These are phyloP conservation scores for Neogale vison DNA, from an alignment of 2,113 vertebrate species.

Conservation along the genomic window DNA sequence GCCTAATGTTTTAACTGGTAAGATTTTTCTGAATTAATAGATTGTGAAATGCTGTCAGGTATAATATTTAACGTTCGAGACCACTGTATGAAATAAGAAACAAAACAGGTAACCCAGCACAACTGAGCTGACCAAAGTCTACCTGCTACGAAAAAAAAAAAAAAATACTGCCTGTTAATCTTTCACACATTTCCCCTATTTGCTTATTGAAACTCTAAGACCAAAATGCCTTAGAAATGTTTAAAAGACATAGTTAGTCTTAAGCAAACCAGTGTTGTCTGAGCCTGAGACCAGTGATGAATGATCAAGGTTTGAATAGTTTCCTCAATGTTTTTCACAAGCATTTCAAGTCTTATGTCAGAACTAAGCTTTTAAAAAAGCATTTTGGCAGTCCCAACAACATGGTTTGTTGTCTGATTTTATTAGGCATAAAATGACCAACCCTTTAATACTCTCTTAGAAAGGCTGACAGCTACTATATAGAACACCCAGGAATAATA, in stretches of 20 bases:
- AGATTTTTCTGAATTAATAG: neutral
- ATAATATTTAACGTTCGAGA: neutral
- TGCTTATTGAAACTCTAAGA: neutral
- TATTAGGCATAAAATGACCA: slow-evolving; percentile 26
- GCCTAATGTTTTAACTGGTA: neutral
- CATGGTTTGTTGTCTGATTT: slow-evolving; percentile 45
- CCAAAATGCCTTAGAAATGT: neutral
- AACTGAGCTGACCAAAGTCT: neutral
- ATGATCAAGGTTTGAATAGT: neutral
- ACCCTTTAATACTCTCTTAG: neutral
- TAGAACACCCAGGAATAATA: neutral
- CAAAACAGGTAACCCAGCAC: neutral
- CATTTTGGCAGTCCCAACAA: slow-evolving; percentile 22
- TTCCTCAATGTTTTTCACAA: slow-evolving; percentile 26
- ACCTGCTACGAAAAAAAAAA: neutral
- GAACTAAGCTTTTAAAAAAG: slow-evolving; percentile 34
- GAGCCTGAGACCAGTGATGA: neutral
- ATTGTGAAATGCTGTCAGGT: neutral
- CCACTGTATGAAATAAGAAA: slow-evolving; percentile 24
- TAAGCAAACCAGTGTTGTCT: neutral
- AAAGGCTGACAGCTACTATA: slow-evolving; percentile 24
- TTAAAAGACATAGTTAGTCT: slow-evolving; percentile 33
- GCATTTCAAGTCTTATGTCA: slow-evolving; percentile 13
- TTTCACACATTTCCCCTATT: neutral
- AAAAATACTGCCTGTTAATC: neutral